Conservation (phyloP, 2,113 vertebrate species). For the Sinosuthora webbiana region DNA sequence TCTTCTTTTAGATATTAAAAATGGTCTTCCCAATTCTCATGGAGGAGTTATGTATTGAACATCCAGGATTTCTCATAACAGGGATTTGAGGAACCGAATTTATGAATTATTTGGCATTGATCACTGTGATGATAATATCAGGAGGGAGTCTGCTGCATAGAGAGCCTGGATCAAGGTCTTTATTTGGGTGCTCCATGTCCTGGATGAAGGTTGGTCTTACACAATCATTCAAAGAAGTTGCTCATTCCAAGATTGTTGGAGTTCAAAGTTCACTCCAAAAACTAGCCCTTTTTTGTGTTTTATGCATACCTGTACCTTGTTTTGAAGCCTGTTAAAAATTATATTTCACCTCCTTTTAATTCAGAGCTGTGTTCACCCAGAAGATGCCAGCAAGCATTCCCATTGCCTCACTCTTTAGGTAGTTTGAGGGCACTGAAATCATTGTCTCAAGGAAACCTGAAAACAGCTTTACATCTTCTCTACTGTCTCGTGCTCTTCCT, state of each 20-base stretch:
- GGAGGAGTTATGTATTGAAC: neutral
- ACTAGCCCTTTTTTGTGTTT: neutral
- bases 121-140: neutral
- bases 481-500: neutral
- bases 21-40: neutral
- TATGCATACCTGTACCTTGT: neutral
- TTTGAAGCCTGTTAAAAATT: neutral
- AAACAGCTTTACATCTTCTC: neutral
- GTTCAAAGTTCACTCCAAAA: neutral
- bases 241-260: neutral
- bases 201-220: neutral
- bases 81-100: neutral
- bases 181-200: neutral
- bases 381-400: neutral
- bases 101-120: neutral
- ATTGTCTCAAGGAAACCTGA: neutral
- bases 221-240: neutral
- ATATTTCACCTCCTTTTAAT: neutral
- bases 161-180: neutral
- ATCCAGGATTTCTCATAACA: neutral
- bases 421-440: rapidly evolving
- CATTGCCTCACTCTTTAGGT: neutral
- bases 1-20: neutral
- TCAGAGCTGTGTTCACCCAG: neutral
- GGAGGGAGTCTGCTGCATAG: neutral